These are phyloP conservation scores for Sardinella longiceps DNA, from an alignment of 2,797 vertebrate species.

Conservation along the genomic window DNA sequence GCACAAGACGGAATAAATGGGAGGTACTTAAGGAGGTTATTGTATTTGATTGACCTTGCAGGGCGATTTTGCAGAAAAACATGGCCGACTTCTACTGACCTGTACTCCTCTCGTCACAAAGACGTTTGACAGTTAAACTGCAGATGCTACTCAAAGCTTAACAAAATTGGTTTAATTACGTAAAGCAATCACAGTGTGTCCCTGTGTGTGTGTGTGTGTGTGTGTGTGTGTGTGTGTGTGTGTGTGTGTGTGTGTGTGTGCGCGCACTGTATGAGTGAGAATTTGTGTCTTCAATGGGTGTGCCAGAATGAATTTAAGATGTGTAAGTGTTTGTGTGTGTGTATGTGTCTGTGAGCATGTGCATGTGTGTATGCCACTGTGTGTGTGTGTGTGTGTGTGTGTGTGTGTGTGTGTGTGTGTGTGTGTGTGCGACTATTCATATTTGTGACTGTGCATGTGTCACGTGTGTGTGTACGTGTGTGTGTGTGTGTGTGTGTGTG, in stretches of 20 bases:
- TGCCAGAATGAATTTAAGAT: neutral
- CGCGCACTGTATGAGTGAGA: neutral
- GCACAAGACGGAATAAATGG: constrained; percentile 12
- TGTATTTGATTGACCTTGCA: constrained; percentile 18
- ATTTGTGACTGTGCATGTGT: too few species aligned
- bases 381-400: too few species aligned
- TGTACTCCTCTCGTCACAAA: neutral
- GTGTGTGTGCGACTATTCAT: constrained; percentile 30
- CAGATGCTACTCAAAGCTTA: neutral
- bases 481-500: constrained; percentile 2
- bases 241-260: neutral
- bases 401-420: constrained; percentile 28
- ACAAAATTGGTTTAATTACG: neutral
- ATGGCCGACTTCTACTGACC: neutral
- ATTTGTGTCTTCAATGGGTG: neutral
- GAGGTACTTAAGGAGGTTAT: neutral
- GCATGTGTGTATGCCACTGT: neutral
- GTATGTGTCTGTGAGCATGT: constrained; percentile 24
- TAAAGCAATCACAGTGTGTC: neutral
- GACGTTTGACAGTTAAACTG: neutral
- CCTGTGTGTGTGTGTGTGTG: neutral
- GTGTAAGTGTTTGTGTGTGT: constrained; percentile 18
- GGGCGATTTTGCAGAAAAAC: neutral
- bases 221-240: neutral
- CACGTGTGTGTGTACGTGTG: constrained; percentile 30